Percentiles rank a stretch among this genome's conserved stretches.
Evolutionary conservation across 2,113 vertebrate genomes (phyloP).

Genomic region (Aviceda subcristata): DNA sequence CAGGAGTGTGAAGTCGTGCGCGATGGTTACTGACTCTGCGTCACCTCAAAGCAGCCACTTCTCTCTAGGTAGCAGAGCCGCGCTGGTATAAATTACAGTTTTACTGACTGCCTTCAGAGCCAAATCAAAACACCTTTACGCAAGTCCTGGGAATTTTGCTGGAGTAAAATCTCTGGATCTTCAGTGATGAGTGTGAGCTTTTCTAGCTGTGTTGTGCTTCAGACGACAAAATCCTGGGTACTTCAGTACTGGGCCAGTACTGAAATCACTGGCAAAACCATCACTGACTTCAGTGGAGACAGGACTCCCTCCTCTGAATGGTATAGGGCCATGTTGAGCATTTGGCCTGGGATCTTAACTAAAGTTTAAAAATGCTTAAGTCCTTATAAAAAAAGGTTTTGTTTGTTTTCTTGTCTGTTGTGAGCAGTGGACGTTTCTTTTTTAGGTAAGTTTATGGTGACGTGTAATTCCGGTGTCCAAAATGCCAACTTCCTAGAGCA

Average conservation of each 20-base stretch:
- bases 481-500: not conserved
- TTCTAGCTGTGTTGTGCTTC: not conserved
- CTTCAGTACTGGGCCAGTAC: no score
- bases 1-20: not conserved
- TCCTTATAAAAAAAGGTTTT: not conserved
- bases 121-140: not conserved
- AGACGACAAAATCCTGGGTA: not conserved
- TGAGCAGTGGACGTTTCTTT: not conserved
- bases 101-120: not conserved
- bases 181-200: not conserved
- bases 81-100: not conserved
- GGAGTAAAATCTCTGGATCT: not conserved
- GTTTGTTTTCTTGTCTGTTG: not conserved
- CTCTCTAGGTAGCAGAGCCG: not conserved
- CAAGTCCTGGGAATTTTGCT: not conserved
- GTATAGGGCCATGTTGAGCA: not conserved
- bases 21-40: not conserved
- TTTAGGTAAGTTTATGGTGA: not conserved
- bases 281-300: not conserved
- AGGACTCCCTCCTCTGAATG: not conserved
- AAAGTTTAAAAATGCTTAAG: not conserved
- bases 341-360: not conserved
- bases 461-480: not conserved
- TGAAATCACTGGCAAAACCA: not conserved
- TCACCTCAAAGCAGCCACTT: not conserved